Conservation (phyloP, 2,113 vertebrate genomes). For the Aythya baeri region DNA sequence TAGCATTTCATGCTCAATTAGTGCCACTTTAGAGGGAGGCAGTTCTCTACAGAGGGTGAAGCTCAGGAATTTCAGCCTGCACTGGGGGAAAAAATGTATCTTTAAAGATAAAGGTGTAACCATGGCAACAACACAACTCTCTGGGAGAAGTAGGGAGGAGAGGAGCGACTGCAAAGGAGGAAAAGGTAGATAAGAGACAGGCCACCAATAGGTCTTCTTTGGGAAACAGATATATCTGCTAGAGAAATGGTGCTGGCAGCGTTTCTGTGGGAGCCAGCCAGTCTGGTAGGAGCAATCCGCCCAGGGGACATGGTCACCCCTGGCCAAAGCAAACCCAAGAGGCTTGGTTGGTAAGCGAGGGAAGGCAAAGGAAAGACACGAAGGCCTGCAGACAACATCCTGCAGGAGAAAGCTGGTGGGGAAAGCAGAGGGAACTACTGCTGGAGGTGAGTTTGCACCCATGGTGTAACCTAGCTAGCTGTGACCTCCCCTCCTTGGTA, state of each 20-base stretch:
- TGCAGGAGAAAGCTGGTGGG: rapidly evolving
- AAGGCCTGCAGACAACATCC: neutral
- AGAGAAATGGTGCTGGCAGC: neutral
- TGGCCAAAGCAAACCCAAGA: neutral
- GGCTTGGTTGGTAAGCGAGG: rapidly evolving
- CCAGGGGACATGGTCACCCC: rapidly evolving
- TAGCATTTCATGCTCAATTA: conserved; percentile 72
- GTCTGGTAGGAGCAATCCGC: neutral
- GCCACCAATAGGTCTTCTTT: neutral
- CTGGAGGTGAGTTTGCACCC: neutral
- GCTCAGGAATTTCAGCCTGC: conserved; percentile 1
- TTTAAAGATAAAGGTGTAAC: conserved; percentile 52
- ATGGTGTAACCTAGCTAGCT: neutral
- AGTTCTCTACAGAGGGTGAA: conserved; percentile 6
- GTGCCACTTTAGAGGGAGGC: conserved; percentile 51
- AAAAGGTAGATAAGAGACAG: conserved; percentile 14
- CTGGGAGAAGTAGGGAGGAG: neutral
- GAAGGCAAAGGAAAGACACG: neutral
- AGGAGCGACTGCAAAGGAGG: neutral
- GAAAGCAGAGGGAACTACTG: neutral
- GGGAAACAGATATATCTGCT: neutral
- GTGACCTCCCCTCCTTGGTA: neutral
- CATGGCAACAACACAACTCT: conserved; percentile 43
- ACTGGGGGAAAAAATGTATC: neutral
- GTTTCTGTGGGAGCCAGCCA: neutral